A percentile compares a stretch with the other conserved stretches of the same genome.
phyloP scores from a whole-genome alignment of 2,113 vertebrate species.

The Indri indri region DNA sequence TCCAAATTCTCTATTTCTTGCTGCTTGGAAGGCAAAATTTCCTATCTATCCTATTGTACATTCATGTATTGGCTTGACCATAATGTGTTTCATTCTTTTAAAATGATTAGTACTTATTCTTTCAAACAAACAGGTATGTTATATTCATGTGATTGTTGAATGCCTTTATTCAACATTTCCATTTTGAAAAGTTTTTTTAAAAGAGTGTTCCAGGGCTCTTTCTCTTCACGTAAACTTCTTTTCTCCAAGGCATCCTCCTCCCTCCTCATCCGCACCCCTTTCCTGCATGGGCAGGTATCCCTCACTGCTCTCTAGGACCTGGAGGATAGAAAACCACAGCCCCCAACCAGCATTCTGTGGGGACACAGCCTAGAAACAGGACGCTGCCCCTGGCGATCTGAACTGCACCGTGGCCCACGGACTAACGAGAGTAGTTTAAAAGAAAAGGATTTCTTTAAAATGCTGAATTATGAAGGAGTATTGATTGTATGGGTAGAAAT shows the following conservation, averaged over 20 bases:
- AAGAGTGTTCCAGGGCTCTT: neutral
- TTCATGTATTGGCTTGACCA: neutral
- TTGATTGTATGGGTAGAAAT: slow-evolving; percentile 52
- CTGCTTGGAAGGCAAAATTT: neutral
- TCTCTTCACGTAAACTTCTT: neutral
- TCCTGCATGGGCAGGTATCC: neutral
- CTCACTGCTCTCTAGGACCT: neutral
- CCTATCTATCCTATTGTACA: too few species aligned
- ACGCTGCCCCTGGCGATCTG: neutral
- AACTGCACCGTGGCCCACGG: neutral
- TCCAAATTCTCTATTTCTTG: neutral
- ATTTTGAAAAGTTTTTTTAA: neutral
- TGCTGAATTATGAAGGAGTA: slow-evolving; percentile 66
- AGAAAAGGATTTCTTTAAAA: slow-evolving; percentile 64
- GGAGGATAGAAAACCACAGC: too few species aligned
- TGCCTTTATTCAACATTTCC: neutral
- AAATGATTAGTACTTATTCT: neutral
- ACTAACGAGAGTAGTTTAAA: neutral
- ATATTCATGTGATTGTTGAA: neutral
- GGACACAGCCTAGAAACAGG: neutral
- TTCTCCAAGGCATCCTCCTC: neutral
- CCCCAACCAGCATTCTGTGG: neutral
- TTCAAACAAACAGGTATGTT: neutral
- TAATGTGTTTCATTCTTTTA: neutral
- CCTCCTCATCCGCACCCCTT: neutral